Evolutionary conservation across 2,797 vertebrate genomes (phyloP).

Genomic region (Sebastolobus altivelis): DNA sequence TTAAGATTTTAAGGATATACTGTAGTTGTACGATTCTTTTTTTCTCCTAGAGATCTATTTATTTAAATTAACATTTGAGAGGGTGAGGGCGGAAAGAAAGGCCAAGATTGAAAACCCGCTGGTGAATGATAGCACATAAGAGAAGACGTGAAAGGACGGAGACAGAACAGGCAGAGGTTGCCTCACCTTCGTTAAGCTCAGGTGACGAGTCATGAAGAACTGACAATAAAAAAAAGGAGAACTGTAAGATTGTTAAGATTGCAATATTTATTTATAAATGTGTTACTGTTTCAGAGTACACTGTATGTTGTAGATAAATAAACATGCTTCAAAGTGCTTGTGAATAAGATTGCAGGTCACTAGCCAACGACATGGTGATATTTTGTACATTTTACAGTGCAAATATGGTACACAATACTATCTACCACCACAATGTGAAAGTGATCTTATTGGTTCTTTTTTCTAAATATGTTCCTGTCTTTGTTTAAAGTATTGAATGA

Average conservation of each 20-base stretch:
- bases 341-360: conserved; percentile 80
- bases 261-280: conserved; percentile 87
- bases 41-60: conserved; percentile 74
- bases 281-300: conserved; percentile 80
- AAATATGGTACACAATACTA: conserved; percentile 72
- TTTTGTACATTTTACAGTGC: conserved; percentile 82
- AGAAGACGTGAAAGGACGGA: conserved; percentile 34
- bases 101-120: conserved; percentile 22
- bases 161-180: conserved; percentile 50
- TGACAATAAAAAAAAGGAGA: conserved; percentile 68
- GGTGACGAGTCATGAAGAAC: conserved; percentile 83
- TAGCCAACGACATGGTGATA: conserved; percentile 75
- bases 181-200: conserved; percentile 85
- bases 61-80: conserved; percentile 79
- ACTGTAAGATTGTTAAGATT: conserved; percentile 80
- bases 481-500: conserved; percentile 72
- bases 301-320: conserved; percentile 89
- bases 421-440: conserved; percentile 76
- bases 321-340: conserved; percentile 85
- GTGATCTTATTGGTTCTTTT: conserved; percentile 71
- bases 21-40: conserved; percentile 41
- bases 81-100: conserved; percentile 65
- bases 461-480: conserved; percentile 71
- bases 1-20: conserved; percentile 66
- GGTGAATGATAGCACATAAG: conserved; percentile 71